These are phyloP conservation scores for Phylloscopus trochiloides DNA, from an alignment of 2,113 vertebrate genomes.

Conservation along the genomic window DNA sequence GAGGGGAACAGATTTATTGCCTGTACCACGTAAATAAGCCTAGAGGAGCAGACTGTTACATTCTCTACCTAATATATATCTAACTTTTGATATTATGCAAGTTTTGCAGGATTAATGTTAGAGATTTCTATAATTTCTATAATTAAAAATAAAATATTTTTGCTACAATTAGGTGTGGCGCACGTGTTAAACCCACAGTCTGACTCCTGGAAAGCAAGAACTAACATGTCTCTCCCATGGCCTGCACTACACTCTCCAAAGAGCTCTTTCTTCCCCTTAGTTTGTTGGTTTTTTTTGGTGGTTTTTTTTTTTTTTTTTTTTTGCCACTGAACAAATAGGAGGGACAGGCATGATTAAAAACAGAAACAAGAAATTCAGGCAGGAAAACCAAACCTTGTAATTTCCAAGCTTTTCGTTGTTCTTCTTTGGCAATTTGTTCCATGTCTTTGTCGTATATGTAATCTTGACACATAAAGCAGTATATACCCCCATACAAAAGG, in stretches of 20 bases:
- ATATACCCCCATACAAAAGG: constrained; percentile 96
- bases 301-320: neutral
- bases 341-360: constrained; percentile 35
- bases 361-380: constrained; percentile 40
- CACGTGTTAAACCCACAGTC: constrained; percentile 8
- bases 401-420: constrained; percentile 98
- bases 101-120: neutral
- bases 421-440: constrained; percentile 99
- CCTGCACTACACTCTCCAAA: neutral
- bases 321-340: constrained; percentile 32
- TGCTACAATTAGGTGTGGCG: neutral
- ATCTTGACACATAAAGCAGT: constrained; percentile 99
- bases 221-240: neutral
- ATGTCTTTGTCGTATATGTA: constrained; percentile 99
- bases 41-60: neutral
- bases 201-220: neutral
- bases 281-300: no score
- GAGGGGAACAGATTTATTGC: constrained; percentile 30
- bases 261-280: neutral
- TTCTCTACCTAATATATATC: neutral
- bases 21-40: neutral
- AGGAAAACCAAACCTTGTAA: constrained; percentile 88
- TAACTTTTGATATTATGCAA: neutral
- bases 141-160: neutral
- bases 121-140: neutral